Percentiles rank a stretch among this genome's conserved stretches.
These are phyloP conservation scores for Drosophila tripunctata DNA, from an alignment of 2,888 invertebrate species.

Conservation along the genomic window DNA sequence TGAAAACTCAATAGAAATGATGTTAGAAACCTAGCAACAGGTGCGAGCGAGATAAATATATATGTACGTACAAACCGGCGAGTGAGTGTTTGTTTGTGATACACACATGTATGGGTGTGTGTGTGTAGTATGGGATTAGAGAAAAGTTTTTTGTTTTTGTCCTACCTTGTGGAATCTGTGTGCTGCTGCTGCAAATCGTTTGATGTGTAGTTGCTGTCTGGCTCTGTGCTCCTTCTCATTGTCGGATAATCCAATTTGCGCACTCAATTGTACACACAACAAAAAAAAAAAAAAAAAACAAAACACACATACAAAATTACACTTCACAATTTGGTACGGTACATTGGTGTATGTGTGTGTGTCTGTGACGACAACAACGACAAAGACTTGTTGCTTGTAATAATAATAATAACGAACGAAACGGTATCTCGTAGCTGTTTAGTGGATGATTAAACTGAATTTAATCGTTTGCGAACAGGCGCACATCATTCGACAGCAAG, in stretches of 20 bases:
- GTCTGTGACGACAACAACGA: slow-evolving; percentile 11
- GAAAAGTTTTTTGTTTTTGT: too few relatives aligned
- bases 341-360: background rate
- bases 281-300: background rate
- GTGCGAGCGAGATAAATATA: slow-evolving; percentile 64
- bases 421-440: slow-evolving; percentile 80
- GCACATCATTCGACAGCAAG: slow-evolving; percentile 65
- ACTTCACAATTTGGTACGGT: slow-evolving; percentile 4
- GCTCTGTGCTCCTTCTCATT: slow-evolving; percentile 45
- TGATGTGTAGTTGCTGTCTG: slow-evolving; percentile 25
- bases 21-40: slow-evolving; percentile 71
- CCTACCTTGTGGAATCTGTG: slow-evolving; percentile 29
- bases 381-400: slow-evolving; percentile 73
- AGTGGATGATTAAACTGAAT: slow-evolving; percentile 85
- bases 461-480: slow-evolving; percentile 85
- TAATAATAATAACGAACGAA: slow-evolving; percentile 80
- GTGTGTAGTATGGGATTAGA: slow-evolving; percentile 58
- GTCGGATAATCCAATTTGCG: slow-evolving; percentile 72
- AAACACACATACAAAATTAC: background rate
- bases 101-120: slow-evolving; percentile 2
- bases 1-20: slow-evolving; percentile 82
- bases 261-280: slow-evolving; percentile 25
- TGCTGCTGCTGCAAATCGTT: slow-evolving; percentile 40
- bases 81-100: slow-evolving; percentile 15
- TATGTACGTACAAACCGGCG: slow-evolving; percentile 33